These are phyloP conservation scores for Trichomalopsis sarcophagae DNA, from an alignment of 1,140 invertebrate species.

Conservation along the genomic window DNA sequence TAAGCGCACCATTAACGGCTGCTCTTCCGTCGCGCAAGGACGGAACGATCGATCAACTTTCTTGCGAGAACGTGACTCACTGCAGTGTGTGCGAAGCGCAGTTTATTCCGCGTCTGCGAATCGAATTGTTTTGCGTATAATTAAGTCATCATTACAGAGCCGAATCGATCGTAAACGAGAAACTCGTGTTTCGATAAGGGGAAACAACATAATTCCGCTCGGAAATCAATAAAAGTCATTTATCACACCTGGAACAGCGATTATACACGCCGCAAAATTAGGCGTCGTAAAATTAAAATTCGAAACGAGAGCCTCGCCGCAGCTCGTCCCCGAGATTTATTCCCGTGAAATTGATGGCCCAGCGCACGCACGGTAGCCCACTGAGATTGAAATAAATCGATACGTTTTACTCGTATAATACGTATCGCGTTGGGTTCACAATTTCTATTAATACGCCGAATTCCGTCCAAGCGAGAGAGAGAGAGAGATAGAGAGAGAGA, in stretches of 20 bases:
- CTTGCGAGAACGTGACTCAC: not conserved
- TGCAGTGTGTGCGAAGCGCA: not conserved
- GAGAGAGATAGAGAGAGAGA: not conserved
- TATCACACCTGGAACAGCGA: not conserved
- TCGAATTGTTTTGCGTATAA: not conserved
- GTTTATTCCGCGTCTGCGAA: not conserved
- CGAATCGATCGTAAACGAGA: not conserved
- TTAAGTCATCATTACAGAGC: not conserved
- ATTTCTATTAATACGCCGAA: not conserved
- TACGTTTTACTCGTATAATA: not conserved
- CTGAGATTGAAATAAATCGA: no score
- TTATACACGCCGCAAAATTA: no score
- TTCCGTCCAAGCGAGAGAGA: not conserved
- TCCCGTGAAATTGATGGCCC: not conserved
- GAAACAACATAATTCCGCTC: no score
- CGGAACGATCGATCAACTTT: conserved; percentile 49
- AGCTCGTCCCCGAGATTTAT: not conserved
- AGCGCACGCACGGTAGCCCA: not conserved
- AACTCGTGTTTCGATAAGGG: not conserved
- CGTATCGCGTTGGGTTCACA: no score
- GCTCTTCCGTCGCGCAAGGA: conserved; percentile 29
- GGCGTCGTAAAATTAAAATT: not conserved
- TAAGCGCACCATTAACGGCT: conserved; percentile 12
- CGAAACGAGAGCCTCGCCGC: not conserved
- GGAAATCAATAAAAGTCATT: not conserved